Base-by-base conservation (phyloP, 2,888 invertebrate genomes). In the Trichacis sp. region DNA sequence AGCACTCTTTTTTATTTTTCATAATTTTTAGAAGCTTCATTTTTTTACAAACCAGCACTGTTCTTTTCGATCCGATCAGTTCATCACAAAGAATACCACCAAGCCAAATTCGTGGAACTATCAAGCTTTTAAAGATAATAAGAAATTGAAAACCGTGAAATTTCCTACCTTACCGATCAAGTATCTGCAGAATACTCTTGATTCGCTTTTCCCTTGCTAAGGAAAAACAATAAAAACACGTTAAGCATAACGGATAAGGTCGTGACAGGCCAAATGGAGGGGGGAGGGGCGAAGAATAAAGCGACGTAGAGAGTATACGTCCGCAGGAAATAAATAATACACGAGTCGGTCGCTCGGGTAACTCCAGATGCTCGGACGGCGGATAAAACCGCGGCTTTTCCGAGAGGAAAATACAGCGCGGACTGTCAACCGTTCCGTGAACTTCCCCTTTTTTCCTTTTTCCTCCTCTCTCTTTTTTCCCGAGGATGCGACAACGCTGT, bases 251-350 rank as follows among this genome's bases (percentile, higher is more conserved):
- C 29, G 33, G 49, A 45, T 2, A 6, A 11, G 45, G 45, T 12
- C 20, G 36, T 40, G 45, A 51, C 17, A 9, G 42, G 38, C 8
- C 15, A 43, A 38, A 30, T 24, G 48, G 58, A 47, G n/a, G n/a
- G n/a, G n/a, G n/a, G n/a, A n/a, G n/a, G n/a, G n/a, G n/a, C 19
- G 30, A 49, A 57, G 18, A 43, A 12, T 47, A 58, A 66, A 65
- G 69, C 54, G 49, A 47, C 46, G 33, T 42, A 48, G 43, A 6
- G 33, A 73, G 75, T 72, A 76, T 80, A 80, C 71, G 75, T 79
- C 74, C 76, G 72, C 72, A 71, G 59, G 70, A 79, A 81, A 80
- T 83, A 82, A 83, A 82, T 82, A 82, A 82, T 81, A 81, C 78
- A 79, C 60, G 73, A 77, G 75, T 64, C 69, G 57, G 61, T 50